Evolutionary conservation across 1,140 invertebrate species (phyloP).

Genomic region (Oreohelix idahoensis): DNA sequence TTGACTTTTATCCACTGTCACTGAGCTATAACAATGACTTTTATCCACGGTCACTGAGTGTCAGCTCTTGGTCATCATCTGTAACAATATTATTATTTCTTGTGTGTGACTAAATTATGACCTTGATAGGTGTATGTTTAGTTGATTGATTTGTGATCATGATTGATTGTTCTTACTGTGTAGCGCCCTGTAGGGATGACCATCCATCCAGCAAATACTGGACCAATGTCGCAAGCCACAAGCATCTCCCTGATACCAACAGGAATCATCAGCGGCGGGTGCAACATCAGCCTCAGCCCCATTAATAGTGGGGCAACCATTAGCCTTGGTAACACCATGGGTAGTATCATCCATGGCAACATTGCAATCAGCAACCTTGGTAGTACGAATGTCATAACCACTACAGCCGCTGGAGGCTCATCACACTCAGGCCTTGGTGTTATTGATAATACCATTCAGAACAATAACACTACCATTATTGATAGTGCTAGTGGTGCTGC

Average conservation of each 20-base stretch:
- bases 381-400: neutral
- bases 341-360: slow-evolving; percentile 11
- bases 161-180: too few relatives aligned
- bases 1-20: too few relatives aligned
- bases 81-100: too few relatives aligned
- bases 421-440: neutral
- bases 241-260: slow-evolving; percentile 31
- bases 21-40: too few relatives aligned
- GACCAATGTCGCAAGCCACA: slow-evolving; percentile 13
- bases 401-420: neutral
- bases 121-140: too few relatives aligned
- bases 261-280: slow-evolving; percentile 22
- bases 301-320: slow-evolving; percentile 8
- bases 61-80: too few relatives aligned
- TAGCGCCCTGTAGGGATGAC: slow-evolving; percentile 29
- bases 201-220: slow-evolving; percentile 19
- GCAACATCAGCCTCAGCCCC: slow-evolving; percentile 19
- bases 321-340: neutral
- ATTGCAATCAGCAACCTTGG: slow-evolving; percentile 11
- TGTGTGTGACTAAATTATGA: too few relatives aligned
- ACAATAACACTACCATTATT: neutral
- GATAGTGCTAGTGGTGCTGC: neutral
- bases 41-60: too few relatives aligned
- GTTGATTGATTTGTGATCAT: too few relatives aligned
- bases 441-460: neutral